Percentiles rank a stretch among this genome's conserved stretches.
These are phyloP conservation scores for Cancer borealis DNA, from an alignment of 2,888 invertebrate species.

Conservation along the genomic window DNA sequence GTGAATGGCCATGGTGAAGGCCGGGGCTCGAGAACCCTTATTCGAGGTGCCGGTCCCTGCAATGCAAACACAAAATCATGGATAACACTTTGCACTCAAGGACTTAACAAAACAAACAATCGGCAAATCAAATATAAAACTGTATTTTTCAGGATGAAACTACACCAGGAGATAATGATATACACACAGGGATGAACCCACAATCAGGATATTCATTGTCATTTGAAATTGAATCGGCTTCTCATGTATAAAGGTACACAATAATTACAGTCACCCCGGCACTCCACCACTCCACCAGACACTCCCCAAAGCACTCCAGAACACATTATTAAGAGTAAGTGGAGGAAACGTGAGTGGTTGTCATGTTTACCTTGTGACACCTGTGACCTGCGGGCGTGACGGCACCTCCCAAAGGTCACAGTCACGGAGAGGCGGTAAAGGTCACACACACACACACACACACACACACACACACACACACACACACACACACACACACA, in stretches of 20 bases:
- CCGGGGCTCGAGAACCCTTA: slow-evolving; percentile 66
- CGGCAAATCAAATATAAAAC: background rate
- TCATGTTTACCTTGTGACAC: background rate
- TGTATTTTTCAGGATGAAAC: background rate
- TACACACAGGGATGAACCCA: too few species aligned
- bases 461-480: slow-evolving; percentile 23
- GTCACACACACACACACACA: background rate
- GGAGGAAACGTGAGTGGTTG: background rate
- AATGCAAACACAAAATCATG: background rate
- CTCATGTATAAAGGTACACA: too few species aligned
- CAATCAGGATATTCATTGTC: too few species aligned
- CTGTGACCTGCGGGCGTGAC: slow-evolving; percentile 9
- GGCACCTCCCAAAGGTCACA: background rate
- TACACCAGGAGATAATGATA: too few species aligned
- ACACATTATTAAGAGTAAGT: background rate
- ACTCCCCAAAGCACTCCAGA: background rate
- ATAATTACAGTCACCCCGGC: background rate
- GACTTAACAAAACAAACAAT: background rate
- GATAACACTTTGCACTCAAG: background rate
- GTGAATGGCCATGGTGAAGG: slow-evolving; percentile 77
- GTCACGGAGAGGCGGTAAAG: background rate
- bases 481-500: slow-evolving; percentile 30
- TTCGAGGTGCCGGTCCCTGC: slow-evolving; percentile 64
- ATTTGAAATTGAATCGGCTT: too few species aligned
- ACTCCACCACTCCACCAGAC: background rate